phyloP scores from a whole-genome alignment of 1,140 invertebrate species.

The Bilobella aurantiaca region DNA sequence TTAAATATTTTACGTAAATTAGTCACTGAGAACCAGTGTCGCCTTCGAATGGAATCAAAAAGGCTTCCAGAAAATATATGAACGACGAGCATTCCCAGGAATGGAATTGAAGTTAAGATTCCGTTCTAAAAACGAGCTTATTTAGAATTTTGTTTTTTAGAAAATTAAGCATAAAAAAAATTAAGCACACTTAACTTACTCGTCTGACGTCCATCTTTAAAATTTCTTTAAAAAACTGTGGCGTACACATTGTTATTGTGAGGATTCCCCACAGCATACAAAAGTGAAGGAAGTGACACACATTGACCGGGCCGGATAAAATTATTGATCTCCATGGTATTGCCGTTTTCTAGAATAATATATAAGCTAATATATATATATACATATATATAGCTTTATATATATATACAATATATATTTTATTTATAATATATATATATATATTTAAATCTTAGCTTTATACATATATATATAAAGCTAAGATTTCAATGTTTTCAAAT shows the following conservation, averaged over 20 bases:
- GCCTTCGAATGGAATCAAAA: constrained; percentile 33
- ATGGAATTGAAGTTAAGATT: constrained; percentile 48
- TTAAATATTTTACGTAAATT: constrained; percentile 37
- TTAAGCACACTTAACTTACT: constrained; percentile 37
- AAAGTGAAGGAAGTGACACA: constrained; percentile 48
- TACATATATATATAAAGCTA: too few species aligned
- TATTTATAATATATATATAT: too few species aligned
- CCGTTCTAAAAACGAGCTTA: constrained; percentile 43
- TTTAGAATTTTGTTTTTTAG: not conserved
- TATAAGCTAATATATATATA: too few species aligned
- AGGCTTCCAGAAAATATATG: constrained; percentile 32
- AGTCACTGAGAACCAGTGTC: constrained; percentile 30
- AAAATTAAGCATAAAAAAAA: not conserved
- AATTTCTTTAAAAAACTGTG: constrained; percentile 50
- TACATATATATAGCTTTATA: too few species aligned
- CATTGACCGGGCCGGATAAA: constrained; percentile 47
- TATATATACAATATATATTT: too few species aligned
- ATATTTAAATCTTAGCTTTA: too few species aligned
- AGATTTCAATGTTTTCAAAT: too few species aligned
- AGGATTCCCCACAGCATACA: constrained; percentile 53
- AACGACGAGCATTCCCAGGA: constrained; percentile 39
- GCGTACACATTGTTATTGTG: constrained; percentile 49
- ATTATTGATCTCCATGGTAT: constrained; percentile 47
- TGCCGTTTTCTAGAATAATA: constrained; percentile 11
- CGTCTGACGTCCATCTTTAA: constrained; percentile 47